A percentile compares a stretch with the other conserved stretches of the same genome.
Conservation (phyloP, 1,140 invertebrate species). For the Drosophila nannoptera region DNA sequence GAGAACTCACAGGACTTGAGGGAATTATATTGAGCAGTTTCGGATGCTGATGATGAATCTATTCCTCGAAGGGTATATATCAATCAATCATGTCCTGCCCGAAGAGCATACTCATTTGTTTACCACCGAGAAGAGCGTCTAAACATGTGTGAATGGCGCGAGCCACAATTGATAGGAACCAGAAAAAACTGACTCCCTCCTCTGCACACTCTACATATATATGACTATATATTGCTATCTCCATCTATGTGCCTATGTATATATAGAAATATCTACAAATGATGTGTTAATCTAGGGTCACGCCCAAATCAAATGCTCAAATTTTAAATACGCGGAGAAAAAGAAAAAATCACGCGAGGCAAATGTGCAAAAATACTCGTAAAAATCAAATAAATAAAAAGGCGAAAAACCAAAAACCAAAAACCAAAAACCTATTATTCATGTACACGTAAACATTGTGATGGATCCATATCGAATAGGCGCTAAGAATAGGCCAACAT, state of each 20-base stretch:
- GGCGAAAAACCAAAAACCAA: conserved; percentile 23
- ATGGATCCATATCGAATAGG: conserved; percentile 45
- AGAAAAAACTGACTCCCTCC: conserved; percentile 10
- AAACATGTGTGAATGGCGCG: conserved; percentile 68
- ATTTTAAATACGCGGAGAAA: conserved; percentile 19
- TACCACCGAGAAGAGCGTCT: conserved; percentile 56
- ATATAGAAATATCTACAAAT: background rate
- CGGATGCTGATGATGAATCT: too few relatives aligned
- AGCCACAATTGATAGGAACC: conserved; percentile 51
- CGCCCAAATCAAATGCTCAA: conserved; percentile 29
- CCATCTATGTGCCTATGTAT: background rate
- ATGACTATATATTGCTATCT: background rate
- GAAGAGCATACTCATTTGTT: conserved; percentile 1
- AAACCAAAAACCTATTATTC: conserved; percentile 54
- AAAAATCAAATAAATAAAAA: conserved; percentile 36
- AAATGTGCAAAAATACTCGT: conserved; percentile 37
- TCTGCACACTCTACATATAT: conserved; percentile 4
- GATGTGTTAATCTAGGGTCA: conserved; percentile 50
- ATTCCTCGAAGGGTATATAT: too few relatives aligned
- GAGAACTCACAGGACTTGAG: too few relatives aligned
- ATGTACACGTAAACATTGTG: conserved; percentile 58
- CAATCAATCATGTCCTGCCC: too few relatives aligned
- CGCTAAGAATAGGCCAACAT: conserved; percentile 34
- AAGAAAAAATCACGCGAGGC: conserved; percentile 17
- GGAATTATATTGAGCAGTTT: background rate